Evolutionary conservation across 2,113 vertebrate genomes (phyloP).

Genomic region (Sinocyclocheilus rhinocerous): DNA sequence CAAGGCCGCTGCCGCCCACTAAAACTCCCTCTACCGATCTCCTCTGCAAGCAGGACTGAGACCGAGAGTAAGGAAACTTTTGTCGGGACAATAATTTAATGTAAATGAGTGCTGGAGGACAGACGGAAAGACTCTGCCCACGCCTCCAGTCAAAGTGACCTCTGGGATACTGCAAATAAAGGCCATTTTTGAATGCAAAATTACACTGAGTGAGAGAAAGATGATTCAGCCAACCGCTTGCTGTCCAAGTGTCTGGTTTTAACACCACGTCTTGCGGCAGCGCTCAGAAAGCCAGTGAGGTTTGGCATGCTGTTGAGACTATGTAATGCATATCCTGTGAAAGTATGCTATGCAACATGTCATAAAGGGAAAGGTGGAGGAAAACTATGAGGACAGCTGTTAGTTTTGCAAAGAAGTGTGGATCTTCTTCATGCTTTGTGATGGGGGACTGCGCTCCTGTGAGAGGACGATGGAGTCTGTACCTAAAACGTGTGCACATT

Average conservation of each 20-base stretch:
- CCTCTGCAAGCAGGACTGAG: conserved; percentile 66
- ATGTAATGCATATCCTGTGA: conserved; percentile 24
- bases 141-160: conserved; percentile 30
- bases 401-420: conserved; percentile 53
- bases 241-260: conserved; percentile 7
- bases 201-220: background rate
- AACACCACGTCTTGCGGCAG: conserved; percentile 14
- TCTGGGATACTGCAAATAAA: conserved; percentile 30
- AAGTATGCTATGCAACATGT: conserved; percentile 52
- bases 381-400: background rate
- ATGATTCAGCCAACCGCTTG: conserved; percentile 11
- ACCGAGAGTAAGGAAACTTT: background rate
- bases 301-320: conserved; percentile 13
- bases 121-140: background rate
- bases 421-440: background rate
- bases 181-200: conserved; percentile 19
- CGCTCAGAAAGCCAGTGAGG: background rate
- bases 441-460: conserved; percentile 2
- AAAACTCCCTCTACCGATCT: conserved; percentile 78
- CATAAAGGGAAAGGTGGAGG: background rate
- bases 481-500: conserved; percentile 1
- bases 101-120: background rate
- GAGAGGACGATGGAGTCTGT: background rate
- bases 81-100: background rate
- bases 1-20: conserved; percentile 79